Conservation (phyloP, 2,113 vertebrate species). For the Cervus canadensis region DNA sequence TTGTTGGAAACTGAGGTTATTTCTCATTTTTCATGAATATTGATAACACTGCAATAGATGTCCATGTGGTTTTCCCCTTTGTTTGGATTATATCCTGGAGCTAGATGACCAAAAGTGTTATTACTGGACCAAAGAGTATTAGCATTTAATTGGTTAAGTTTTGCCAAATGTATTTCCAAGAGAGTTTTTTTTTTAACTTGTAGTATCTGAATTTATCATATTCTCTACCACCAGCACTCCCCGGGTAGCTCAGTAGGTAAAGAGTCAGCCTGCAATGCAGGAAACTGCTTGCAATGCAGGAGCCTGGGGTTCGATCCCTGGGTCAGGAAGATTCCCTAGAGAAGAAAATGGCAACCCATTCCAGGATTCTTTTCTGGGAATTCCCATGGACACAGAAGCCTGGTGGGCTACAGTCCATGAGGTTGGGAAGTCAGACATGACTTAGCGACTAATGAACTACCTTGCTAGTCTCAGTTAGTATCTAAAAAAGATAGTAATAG, state of each 20-base stretch:
- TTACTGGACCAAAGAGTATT: neutral
- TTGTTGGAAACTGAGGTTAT: neutral
- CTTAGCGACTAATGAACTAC: neutral
- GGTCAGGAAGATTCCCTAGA: neutral
- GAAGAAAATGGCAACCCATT: neutral
- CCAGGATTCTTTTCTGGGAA: neutral
- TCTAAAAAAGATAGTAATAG: neutral
- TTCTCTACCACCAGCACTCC: neutral
- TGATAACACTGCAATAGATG: neutral
- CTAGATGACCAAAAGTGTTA: neutral
- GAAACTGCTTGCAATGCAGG: neutral
- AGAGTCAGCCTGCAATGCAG: neutral
- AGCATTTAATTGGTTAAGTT: neutral
- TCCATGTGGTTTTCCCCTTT: neutral
- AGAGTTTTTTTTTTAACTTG: neutral
- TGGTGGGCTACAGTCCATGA: neutral
- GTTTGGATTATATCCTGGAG: neutral
- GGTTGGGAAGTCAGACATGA: neutral
- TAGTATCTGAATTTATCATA: neutral
- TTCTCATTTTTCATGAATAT: conserved; percentile 12
- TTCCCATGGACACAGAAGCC: neutral
- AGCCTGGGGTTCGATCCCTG: neutral
- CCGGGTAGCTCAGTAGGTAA: neutral
- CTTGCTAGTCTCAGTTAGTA: neutral
- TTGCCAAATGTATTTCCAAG: neutral